Evolutionary conservation across 1,140 invertebrate species (phyloP), one percentile per base, ranked within the genome.

Genomic region (Drosophila pandora): DNA sequence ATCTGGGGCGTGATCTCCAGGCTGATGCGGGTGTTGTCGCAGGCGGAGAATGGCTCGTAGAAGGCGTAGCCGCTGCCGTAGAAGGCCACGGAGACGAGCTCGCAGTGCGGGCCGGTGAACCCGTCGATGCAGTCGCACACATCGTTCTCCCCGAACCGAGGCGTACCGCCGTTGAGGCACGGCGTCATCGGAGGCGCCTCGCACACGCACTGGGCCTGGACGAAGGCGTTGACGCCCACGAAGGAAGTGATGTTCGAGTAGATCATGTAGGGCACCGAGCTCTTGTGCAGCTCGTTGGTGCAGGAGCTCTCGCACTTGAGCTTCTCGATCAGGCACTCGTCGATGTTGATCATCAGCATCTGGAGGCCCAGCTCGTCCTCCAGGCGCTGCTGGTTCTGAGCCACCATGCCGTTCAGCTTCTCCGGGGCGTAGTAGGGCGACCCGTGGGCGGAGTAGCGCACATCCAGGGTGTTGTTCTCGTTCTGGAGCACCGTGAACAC

Each of bases 191-290:
- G 90, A 0, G 92, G 91, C 1, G 93, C 91, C 39, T 94, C 93
- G 74, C 96, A 96, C 0, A 92, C 94, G 79, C 97, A 98, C 37
- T 95, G 93, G 0, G 97, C 94, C 81, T 96, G 94, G 0, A 97
- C 94, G 2, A 95, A 93, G 0, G 97, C 96, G 49, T 95, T 94
- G 0, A 98, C 96, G 0, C 97, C 97, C 6, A 98, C 96, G 85
- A 98, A 97, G 3, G 97, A 97, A 2, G 96, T 97, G 2, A 94
- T 95, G 84, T 98, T 98, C 0, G 97, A 97, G 80, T 96, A 98
- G 1, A 98, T 95, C 4, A 95, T 93, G 34, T 95, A 94, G 0
- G 96, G 96, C n/a, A 94, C 93, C 1, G 94, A 94, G 50, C 93
- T 95, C 70, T 95, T 95, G 68, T 94, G 94, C 53, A 97, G 91